These are phyloP conservation scores for Liposcelis brunnea DNA, from an alignment of 2,888 invertebrate genomes.

Conservation along the genomic window DNA sequence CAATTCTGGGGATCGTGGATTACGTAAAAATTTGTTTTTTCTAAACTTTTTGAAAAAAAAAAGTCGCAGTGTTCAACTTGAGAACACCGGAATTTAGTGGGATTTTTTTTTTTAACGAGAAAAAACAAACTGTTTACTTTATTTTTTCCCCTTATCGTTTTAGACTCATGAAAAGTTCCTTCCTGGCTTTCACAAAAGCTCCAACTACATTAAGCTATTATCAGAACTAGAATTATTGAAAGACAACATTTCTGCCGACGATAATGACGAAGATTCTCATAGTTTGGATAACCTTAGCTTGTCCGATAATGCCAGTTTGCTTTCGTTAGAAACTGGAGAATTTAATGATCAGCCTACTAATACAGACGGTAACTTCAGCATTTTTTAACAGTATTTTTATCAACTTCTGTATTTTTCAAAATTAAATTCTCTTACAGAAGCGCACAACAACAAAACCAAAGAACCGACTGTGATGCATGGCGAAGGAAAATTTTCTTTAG, in stretches of 20 bases:
- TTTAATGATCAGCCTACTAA: neutral
- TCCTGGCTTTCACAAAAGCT: slow-evolving; percentile 45
- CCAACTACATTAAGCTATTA: slow-evolving; percentile 48
- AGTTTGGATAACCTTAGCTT: slow-evolving; percentile 37
- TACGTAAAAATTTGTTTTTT: neutral
- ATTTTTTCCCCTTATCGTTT: slow-evolving; percentile 12
- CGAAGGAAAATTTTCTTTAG: slow-evolving; percentile 24
- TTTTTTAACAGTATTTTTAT: too few relatives aligned
- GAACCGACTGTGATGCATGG: neutral
- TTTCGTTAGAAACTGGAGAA: slow-evolving; percentile 12
- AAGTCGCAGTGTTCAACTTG: too few relatives aligned
- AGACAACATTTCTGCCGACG: slow-evolving; percentile 25
- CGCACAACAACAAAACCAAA: slow-evolving; percentile 7
- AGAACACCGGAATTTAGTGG: too few relatives aligned
- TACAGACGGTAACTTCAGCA: slow-evolving; percentile 11
- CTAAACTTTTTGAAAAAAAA: too few relatives aligned
- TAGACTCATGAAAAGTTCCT: slow-evolving; percentile 41
- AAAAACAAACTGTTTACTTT: slow-evolving; percentile 1
- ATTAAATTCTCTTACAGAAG: too few relatives aligned
- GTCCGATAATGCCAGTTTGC: slow-evolving; percentile 24
- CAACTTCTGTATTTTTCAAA: too few relatives aligned
- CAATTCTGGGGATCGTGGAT: slow-evolving; percentile 1
- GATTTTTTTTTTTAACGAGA: too few relatives aligned
- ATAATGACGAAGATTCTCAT: slow-evolving; percentile 37
- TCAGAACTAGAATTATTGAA: slow-evolving; percentile 52